phyloP scores from a whole-genome alignment of 1,140 invertebrate genomes.

The Aethina tumida region DNA sequence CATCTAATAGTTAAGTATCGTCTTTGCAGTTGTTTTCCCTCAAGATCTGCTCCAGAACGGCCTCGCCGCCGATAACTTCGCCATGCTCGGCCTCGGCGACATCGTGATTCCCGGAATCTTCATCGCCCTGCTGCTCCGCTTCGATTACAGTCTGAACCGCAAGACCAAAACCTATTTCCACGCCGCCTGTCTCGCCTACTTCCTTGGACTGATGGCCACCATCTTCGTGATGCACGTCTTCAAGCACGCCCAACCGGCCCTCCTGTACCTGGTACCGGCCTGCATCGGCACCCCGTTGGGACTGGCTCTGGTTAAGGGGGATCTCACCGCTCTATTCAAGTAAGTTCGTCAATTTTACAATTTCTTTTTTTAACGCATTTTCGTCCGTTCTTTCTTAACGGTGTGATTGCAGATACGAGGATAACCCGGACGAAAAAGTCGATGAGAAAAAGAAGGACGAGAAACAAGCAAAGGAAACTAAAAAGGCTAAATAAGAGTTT shows the following conservation, averaged over 20 bases:
- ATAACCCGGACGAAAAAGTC: constrained; percentile 45
- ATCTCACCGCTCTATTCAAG: constrained; percentile 83
- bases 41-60: constrained; percentile 95
- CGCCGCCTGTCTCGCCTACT: constrained; percentile 88
- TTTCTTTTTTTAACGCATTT: constrained; percentile 13
- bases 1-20: constrained; percentile 14
- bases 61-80: constrained; percentile 85
- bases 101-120: constrained; percentile 99
- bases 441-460: constrained; percentile 38
- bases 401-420: constrained; percentile 45
- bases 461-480: constrained; percentile 20
- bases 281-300: constrained; percentile 84
- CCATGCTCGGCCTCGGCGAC: constrained; percentile 97
- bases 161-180: constrained; percentile 89
- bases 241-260: constrained; percentile 97
- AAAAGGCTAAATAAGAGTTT: constrained; percentile 25
- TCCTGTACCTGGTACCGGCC: constrained; percentile 94
- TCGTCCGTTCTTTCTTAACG: constrained; percentile 1
- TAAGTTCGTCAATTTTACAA: constrained; percentile 45
- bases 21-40: constrained; percentile 84
- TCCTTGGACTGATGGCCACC: constrained; percentile 84
- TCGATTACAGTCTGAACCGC: constrained; percentile 86
- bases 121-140: constrained; percentile 91
- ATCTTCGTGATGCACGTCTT: constrained; percentile 98
- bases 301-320: constrained; percentile 82